Evolutionary conservation across 2,797 vertebrate genomes (phyloP).

Genomic region (Sciurus carolinensis): DNA sequence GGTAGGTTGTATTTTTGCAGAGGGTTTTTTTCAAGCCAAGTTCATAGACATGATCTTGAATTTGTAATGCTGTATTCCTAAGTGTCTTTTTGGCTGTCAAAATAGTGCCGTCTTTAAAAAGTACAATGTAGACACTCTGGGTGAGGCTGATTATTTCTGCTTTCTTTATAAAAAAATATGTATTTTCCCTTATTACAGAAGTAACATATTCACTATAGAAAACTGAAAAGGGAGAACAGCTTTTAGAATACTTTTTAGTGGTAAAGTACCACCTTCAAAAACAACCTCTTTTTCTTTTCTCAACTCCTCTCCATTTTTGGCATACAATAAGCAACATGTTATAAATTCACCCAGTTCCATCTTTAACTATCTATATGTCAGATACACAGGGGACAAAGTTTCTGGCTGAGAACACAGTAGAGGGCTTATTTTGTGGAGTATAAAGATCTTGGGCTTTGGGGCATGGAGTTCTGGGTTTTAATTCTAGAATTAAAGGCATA

Average conservation of each 20-base stretch:
- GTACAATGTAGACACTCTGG: slow-evolving; percentile 75
- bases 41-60: slow-evolving; percentile 87
- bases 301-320: neutral
- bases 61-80: slow-evolving; percentile 83
- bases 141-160: slow-evolving; percentile 72
- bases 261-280: slow-evolving; percentile 1
- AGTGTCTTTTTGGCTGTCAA: slow-evolving; percentile 84
- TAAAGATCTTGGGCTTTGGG: neutral
- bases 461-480: neutral
- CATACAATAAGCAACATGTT: neutral
- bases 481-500: slow-evolving; percentile 8
- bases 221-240: slow-evolving; percentile 43
- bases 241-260: neutral
- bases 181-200: slow-evolving; percentile 47
- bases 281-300: neutral
- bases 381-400: neutral
- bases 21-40: slow-evolving; percentile 81
- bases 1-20: slow-evolving; percentile 85
- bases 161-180: slow-evolving; percentile 68
- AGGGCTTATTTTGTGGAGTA: neutral
- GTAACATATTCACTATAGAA: slow-evolving; percentile 53
- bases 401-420: neutral
- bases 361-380: neutral
- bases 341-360: neutral
- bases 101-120: slow-evolving; percentile 84